These are phyloP conservation scores for Lerema accius DNA, from an alignment of 1,140 invertebrate genomes.

Conservation along the genomic window DNA sequence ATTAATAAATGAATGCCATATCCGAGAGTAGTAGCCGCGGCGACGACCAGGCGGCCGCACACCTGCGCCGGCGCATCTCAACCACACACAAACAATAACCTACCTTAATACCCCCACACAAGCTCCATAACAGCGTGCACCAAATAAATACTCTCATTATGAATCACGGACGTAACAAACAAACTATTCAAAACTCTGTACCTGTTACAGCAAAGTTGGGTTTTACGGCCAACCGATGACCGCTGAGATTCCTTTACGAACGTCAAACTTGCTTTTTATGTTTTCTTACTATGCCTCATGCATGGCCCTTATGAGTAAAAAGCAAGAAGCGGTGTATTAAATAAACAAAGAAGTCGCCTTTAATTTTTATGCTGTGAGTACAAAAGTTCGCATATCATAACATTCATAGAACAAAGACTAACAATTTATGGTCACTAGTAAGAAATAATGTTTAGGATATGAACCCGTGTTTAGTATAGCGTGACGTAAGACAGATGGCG, in stretches of 20 bases:
- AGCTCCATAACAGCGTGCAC: slow-evolving; percentile 27
- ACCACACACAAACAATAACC: slow-evolving; percentile 34
- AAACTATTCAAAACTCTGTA: slow-evolving; percentile 79
- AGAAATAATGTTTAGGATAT: slow-evolving; percentile 1
- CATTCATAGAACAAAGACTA: slow-evolving; percentile 23
- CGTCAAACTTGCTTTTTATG: slow-evolving; percentile 60
- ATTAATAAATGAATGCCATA: slow-evolving; percentile 82
- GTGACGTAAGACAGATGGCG: slow-evolving; percentile 31
- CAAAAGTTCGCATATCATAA: too few species aligned
- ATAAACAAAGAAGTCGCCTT: slow-evolving; percentile 40
- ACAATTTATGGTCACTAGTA: background rate
- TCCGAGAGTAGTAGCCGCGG: slow-evolving; percentile 73
- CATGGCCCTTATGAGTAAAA: slow-evolving; percentile 38
- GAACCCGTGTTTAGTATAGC: background rate
- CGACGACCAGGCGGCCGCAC: slow-evolving; percentile 77
- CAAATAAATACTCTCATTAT: slow-evolving; percentile 63
- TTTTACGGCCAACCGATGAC: slow-evolving; percentile 64
- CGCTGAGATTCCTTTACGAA: slow-evolving; percentile 58
- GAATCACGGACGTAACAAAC: slow-evolving; percentile 78
- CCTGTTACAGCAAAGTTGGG: slow-evolving; percentile 72
- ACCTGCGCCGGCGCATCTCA: slow-evolving; percentile 76
- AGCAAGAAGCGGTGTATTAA: slow-evolving; percentile 38
- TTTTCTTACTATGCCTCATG: slow-evolving; percentile 34
- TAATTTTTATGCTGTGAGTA: slow-evolving; percentile 27
- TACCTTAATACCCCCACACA: slow-evolving; percentile 19